Evolutionary conservation across 2,113 vertebrate species (phyloP), one percentile per base, ranked within the genome.

Genomic region (Rhegmatorhina hoffmannsi): DNA sequence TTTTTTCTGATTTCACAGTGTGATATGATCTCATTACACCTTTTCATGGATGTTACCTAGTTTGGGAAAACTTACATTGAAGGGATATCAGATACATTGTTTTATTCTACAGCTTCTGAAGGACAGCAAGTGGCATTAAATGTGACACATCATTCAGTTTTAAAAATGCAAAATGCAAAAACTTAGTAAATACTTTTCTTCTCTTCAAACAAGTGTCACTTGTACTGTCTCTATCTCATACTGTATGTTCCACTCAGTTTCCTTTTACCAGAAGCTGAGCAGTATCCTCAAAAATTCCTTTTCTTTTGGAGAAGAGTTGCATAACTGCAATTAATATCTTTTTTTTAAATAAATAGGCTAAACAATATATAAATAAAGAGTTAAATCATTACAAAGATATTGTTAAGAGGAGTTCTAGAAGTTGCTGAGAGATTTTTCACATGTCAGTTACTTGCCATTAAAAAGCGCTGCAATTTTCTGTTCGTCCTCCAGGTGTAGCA

Each of bases 401-500:
- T 8, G 62, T 44, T 52, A 90, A 70, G 29, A 55, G 33, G 60
- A 81, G 17, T 72, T 64, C 24, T 60, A 64, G 58, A 89, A 87
- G n/a, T 17, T 40, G 46, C 34, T n/a, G 25, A 72, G 12, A 36
- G 26, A 74, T 84, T 91, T 90, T 84, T 72, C 58, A 28, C 6
- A 10, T 46, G 13, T 31, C 33, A 34, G n/a, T 4, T 52, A 24
- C 5, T 3, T 5, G 1, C 33, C 18, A 17, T 33, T 25, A 52
- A 78, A 58, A 69, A 77, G 13, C 18, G 6, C 25, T 93, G 89
- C 76, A 89, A 46, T 96, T 95, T 75, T 84, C 58, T 28, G 0
- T n/a, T 6, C 53, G 36, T 60, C 90, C 92, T 87, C 64, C 87
- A 94, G 90, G 83, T 94, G 94, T 82, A 90, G 89, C 47, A 69